A percentile compares a stretch with the other conserved stretches of the same genome.
Conservation (phyloP, 2,888 invertebrate genomes). For the Phyllotreta cruciferae region DNA sequence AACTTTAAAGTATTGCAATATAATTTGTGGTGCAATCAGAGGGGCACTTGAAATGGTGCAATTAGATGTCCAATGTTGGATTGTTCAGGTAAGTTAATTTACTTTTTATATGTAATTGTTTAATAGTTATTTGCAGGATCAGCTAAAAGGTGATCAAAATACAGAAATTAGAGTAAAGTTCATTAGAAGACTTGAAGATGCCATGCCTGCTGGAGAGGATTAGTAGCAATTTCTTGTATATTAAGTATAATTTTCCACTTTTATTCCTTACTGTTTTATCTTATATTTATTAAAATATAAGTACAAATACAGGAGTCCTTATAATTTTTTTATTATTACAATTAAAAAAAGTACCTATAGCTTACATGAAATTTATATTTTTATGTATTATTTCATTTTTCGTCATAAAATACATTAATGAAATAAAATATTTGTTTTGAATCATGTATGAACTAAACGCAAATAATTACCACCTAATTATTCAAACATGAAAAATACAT, state of each 20-base stretch:
- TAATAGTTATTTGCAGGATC: constrained; percentile 71
- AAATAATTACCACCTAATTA: no score
- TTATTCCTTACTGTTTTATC: constrained; percentile 7
- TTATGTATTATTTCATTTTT: no score
- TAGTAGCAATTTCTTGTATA: constrained; percentile 59
- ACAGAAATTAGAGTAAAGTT: constrained; percentile 96
- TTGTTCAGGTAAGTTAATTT: constrained; percentile 67
- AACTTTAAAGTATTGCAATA: constrained; percentile 88
- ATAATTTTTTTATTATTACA: no score
- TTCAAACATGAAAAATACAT: no score
- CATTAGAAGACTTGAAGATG: constrained; percentile 93
- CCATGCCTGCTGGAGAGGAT: constrained; percentile 98
- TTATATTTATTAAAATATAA: no score
- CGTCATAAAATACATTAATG: no score
- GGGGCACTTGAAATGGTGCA: constrained; percentile 99
- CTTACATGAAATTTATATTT: no score
- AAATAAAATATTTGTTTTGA: no score
- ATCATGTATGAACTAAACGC: not conserved
- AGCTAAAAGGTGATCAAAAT: constrained; percentile 89
- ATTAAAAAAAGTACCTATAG: no score
- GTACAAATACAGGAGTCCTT: no score
- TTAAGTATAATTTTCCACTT: not conserved
- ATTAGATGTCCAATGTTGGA: constrained; percentile 93
- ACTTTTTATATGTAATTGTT: constrained; percentile 3
- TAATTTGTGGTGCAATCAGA: constrained; percentile 89